Evolutionary conservation across 2,888 invertebrate genomes (phyloP), one percentile per base, ranked within the genome.

Genomic region (Troides aeacus): DNA sequence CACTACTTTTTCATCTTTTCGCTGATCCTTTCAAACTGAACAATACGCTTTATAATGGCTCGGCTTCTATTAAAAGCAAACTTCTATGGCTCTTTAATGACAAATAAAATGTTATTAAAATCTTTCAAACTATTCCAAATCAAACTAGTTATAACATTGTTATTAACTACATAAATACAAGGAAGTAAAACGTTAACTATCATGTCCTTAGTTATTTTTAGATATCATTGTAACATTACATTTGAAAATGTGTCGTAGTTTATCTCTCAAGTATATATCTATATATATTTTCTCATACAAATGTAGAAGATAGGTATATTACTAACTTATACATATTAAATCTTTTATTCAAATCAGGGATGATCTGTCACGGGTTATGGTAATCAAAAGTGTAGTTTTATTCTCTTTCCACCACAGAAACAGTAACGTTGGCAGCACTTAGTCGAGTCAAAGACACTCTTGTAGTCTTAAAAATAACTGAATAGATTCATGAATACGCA

Each of bases 401-500:
- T 24, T 62, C 69, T 69, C 65, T 53, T 23, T 69, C 69, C 57
- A 17, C 21, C 65, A 56, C 42, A 17, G 30, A 57, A 63, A 15
- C 23, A n/a, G 61, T 39, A 53, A 39, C 61, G 62, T 65, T 56
- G 46, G 42, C 46, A 50, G 56, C 50, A 12, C 24, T 63, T 62
- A 42, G 61, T 61, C 18, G 62, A 65, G 57, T 65, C 63, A 59
- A 69, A 64, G 56, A 64, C 39, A 39, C 60, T 56, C 60, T 61
- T 64, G 62, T 62, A 53, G 62, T 66, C 23, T 66, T 63, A 62
- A 59, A 70, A 66, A 70, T 70, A 70, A 66, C 62, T 58, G 66
- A 63, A 70, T 63, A 57, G 66, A 58, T 50, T 62, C 62, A 70
- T 66, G 70, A 70, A 70, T 70, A 70, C 61, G 21, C 69, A 69